These are phyloP conservation scores for Heliothis peltigera DNA, from an alignment of 2,888 invertebrate genomes.

Conservation along the genomic window DNA sequence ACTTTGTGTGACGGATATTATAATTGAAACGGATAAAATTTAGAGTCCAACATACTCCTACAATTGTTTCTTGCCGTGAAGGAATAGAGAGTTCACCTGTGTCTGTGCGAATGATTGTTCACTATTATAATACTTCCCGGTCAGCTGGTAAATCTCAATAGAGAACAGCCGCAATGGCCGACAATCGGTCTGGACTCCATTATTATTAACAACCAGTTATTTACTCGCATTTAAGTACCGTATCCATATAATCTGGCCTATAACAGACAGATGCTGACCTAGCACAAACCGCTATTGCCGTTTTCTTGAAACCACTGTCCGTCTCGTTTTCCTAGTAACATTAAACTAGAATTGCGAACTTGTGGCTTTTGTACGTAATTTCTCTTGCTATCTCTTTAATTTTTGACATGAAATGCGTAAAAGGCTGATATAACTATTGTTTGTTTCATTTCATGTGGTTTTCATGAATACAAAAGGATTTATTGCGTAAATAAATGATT, in stretches of 20 bases:
- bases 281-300: conserved; percentile 21
- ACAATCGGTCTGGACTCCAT: too few relatives aligned
- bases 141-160: too few relatives aligned
- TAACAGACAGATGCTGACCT: conserved; percentile 17
- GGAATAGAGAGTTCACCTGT: too few relatives aligned
- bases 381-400: conserved; percentile 1
- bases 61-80: too few relatives aligned
- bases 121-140: too few relatives aligned
- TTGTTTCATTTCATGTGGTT: conserved; percentile 17
- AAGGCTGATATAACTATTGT: too few relatives aligned
- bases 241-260: conserved; percentile 11
- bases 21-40: too few relatives aligned
- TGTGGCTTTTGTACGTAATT: background rate
- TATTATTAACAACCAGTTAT: background rate
- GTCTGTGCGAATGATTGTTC: too few relatives aligned
- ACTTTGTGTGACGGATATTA: too few relatives aligned
- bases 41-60: too few relatives aligned
- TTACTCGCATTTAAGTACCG: conserved; percentile 16
- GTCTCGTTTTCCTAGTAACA: conserved; percentile 10
- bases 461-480: conserved; percentile 17
- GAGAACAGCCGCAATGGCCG: too few relatives aligned
- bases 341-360: conserved; percentile 8
- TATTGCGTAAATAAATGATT: conserved; percentile 6
- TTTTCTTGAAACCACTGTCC: conserved; percentile 33
- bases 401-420: too few relatives aligned